phyloP scores from a whole-genome alignment of 2,797 vertebrate species.

The Nyctibius grandis region DNA sequence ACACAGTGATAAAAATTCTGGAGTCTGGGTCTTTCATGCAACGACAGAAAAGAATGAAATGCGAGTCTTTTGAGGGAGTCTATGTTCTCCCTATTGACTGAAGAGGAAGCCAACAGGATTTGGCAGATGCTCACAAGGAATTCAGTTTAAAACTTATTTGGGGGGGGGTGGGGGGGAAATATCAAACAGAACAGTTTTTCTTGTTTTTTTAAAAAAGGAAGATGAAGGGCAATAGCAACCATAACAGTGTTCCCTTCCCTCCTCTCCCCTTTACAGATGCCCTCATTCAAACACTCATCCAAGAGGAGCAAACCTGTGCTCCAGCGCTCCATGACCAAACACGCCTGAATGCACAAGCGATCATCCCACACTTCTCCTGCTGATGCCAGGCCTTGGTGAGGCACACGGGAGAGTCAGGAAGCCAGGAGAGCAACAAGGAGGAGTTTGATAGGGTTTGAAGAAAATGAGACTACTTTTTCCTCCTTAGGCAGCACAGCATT shows the following conservation, averaged over 20 bases:
- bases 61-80: background rate
- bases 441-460: background rate
- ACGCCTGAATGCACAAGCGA: fast-evolving
- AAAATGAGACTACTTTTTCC: background rate
- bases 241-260: fast-evolving
- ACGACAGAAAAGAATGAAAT: background rate
- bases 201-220: background rate
- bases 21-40: background rate
- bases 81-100: background rate
- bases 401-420: background rate
- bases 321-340: fast-evolving
- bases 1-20: background rate
- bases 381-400: background rate
- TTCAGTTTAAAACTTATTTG: background rate
- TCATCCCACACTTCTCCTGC: background rate
- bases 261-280: background rate
- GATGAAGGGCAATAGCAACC: background rate
- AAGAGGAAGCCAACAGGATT: background rate
- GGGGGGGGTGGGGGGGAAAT: too few species aligned
- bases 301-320: background rate
- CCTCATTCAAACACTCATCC: background rate
- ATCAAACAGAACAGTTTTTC: background rate
- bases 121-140: background rate
- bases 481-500: background rate
- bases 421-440: background rate